Percentiles rank a stretch among this genome's conserved stretches.
Evolutionary conservation across 1,140 invertebrate species (phyloP).

Genomic region (Probaryconus sp.): DNA sequence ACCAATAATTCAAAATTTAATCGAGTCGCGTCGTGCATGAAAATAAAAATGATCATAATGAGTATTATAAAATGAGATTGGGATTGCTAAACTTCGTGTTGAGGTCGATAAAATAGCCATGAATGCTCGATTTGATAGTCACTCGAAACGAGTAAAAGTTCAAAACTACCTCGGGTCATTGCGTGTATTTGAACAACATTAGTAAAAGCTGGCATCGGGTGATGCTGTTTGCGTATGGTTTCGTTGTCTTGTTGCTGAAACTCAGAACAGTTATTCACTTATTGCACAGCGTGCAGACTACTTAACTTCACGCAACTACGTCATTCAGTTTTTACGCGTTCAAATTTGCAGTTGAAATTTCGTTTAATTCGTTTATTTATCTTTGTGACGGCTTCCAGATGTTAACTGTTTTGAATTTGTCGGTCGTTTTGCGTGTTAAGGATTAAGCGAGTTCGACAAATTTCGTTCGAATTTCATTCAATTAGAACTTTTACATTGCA

Average conservation of each 20-base stretch:
- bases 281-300: conserved; percentile 19
- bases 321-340: background rate
- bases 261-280: conserved; percentile 31
- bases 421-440: conserved; percentile 5
- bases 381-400: conserved; percentile 13
- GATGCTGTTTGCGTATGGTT: conserved; percentile 13
- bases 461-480: too few species aligned
- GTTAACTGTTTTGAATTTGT: too few species aligned
- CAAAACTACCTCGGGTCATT: conserved; percentile 30
- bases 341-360: conserved; percentile 17
- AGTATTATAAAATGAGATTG: conserved; percentile 36
- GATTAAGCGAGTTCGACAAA: conserved; percentile 24
- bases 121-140: conserved; percentile 27
- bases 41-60: conserved; percentile 33
- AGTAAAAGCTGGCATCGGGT: conserved; percentile 15
- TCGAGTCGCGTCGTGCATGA: background rate
- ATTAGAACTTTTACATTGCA: too few species aligned
- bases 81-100: conserved; percentile 18
- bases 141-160: conserved; percentile 29
- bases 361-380: conserved; percentile 29
- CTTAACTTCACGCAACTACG: conserved; percentile 36
- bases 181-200: conserved; percentile 23
- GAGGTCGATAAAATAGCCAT: conserved; percentile 18
- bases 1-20: conserved; percentile 13
- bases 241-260: conserved; percentile 19